Percentiles rank a stretch among this genome's conserved stretches.
Evolutionary conservation across 37 sponge, comb jelly and placozoan species (phyloP).

Genomic region (Amphimedon queenslandica): DNA sequence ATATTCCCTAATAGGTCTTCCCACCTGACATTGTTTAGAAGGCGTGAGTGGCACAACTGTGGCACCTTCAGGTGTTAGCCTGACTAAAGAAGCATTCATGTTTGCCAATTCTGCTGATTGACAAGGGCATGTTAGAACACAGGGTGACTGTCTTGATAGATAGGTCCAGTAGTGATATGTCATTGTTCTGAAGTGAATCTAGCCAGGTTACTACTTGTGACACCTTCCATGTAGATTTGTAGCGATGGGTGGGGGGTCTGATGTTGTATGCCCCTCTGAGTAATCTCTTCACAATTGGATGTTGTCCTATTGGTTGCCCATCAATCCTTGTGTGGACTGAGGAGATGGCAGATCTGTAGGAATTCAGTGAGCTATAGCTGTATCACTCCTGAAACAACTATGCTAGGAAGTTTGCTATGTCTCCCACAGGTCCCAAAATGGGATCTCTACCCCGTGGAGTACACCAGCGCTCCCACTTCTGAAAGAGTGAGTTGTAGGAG

Average conservation of each 20-base stretch:
- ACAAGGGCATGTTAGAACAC: constrained; percentile 19
- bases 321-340: constrained; percentile 24
- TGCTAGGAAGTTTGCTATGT: constrained; percentile 11
- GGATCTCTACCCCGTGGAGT: constrained; percentile 1
- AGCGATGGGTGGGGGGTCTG: constrained; percentile 29
- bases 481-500: constrained; percentile 9
- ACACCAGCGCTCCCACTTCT: constrained; percentile 32
- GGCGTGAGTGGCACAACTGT: constrained; percentile 11
- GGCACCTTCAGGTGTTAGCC: constrained; percentile 30
- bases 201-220: constrained; percentile 8
- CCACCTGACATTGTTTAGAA: constrained; percentile 35
- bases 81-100: constrained; percentile 12
- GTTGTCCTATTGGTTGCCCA: constrained; percentile 26
- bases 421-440: constrained; percentile 2
- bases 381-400: constrained; percentile 8
- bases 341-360: constrained; percentile 39
- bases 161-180: constrained; percentile 17
- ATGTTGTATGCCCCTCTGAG: constrained; percentile 24
- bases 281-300: constrained; percentile 21
- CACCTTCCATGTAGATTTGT: constrained; percentile 20
- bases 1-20: too few relatives aligned
- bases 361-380: constrained; percentile 28
- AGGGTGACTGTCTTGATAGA: constrained; percentile 27
- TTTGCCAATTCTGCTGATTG: constrained; percentile 17
- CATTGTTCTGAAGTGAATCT: background rate